Base-by-base conservation (phyloP, 2,113 vertebrate genomes). In the Sterrhoptilus dennistouni region DNA sequence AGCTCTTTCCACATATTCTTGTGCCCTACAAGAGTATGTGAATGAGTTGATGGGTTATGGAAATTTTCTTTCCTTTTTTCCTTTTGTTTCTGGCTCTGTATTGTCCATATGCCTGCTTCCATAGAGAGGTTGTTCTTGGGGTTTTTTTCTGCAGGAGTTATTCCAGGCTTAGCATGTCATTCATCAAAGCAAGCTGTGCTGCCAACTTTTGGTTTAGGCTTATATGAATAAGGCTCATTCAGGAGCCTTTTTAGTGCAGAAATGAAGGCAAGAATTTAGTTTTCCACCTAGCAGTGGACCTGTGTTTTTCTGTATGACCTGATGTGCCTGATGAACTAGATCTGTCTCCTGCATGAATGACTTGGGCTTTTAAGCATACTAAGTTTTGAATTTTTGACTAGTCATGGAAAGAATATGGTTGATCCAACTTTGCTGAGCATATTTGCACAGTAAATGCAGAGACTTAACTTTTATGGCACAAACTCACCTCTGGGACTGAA, bases 351-450 rank as follows among this genome's bases (percentile, higher is more conserved):
- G 21, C 10, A 22, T 4, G 8, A 63, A 53, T 18, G 9, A 57
- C 47, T 70, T 0, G 0, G 19, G 16, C 42, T 66, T 83, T 71
- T 59, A 59, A 80, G n/a, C n/a, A 19, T 66, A 38, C 3, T 31
- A 27, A 75, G 44, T 24, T 83, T 80, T 86, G 47, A 75, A 66
- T 54, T 76, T 79, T 87, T 83, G 63, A 14, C 66, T 89, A 12
- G 5, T 53, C 3, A 5, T 76, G 25, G 52, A 23, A 79, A 19
- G 31, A n/a, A 2, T 50, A 14, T 23, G 35, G 15, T 70, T 89
- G 61, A 83, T 76, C 28, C 81, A 87, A n/a, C 14, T 63, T 31
- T 68, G 9, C 66, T 61, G 76, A 42, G 53, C 33, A 4, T 59
- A 29, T 64, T 83, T 69, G 36, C 50, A 47, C 45, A 54, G 28